These are phyloP conservation scores for Euthynnus affinis DNA, from an alignment of 2,797 vertebrate genomes.

Conservation along the genomic window DNA sequence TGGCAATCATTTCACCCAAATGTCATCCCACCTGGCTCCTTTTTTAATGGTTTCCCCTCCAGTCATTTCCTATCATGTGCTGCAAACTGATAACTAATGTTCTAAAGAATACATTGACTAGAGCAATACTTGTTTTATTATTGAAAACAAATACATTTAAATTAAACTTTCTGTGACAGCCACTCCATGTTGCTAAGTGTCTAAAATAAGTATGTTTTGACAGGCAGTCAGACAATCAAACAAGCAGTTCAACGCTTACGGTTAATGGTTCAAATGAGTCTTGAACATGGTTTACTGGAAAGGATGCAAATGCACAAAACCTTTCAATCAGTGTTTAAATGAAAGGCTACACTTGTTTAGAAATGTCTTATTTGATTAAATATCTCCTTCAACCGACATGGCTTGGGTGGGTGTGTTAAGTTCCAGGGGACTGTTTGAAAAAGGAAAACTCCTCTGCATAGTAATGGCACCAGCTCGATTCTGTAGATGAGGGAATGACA, in stretches of 20 bases:
- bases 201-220: not conserved
- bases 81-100: slow-evolving; percentile 17
- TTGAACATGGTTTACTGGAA: not conserved
- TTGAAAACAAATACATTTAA: not conserved
- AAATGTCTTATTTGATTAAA: slow-evolving; percentile 30
- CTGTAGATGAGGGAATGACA: slow-evolving; percentile 62
- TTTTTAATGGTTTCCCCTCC: slow-evolving; percentile 39
- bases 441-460: slow-evolving; percentile 54
- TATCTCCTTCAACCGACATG: slow-evolving; percentile 2
- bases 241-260: not conserved
- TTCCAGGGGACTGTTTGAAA: slow-evolving; percentile 51
- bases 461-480: slow-evolving; percentile 39
- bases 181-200: not conserved
- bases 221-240: not conserved
- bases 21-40: slow-evolving; percentile 61
- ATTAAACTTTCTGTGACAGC: not conserved
- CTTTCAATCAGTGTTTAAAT: not conserved
- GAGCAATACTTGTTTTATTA: not conserved
- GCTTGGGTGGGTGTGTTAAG: slow-evolving; percentile 22
- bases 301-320: slow-evolving; percentile 1
- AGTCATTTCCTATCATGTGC: not conserved
- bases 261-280: too few species aligned
- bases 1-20: slow-evolving; percentile 60
- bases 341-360: slow-evolving; percentile 6
- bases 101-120: not conserved